Conservation (phyloP, 2,113 vertebrate genomes). For the Ivindomyrus marchei region DNA sequence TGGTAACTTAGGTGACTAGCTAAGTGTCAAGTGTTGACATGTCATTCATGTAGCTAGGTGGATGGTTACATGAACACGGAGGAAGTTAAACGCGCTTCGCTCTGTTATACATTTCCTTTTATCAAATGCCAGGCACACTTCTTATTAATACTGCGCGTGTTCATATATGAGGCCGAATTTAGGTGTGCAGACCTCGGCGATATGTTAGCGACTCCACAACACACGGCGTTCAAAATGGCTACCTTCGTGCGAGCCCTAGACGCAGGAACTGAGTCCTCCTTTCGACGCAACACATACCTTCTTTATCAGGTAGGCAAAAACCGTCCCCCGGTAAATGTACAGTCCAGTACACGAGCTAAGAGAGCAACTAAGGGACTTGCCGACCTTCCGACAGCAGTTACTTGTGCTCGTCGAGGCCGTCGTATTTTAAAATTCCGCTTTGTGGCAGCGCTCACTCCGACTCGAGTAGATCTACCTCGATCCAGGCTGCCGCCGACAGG, state of each 20-base stretch:
- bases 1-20: neutral
- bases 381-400: neutral
- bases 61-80: neutral
- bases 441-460: constrained; percentile 49
- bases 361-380: neutral
- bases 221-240: constrained; percentile 22
- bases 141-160: too few species aligned
- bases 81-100: neutral
- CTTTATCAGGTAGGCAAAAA: constrained; percentile 11
- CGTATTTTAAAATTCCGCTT: constrained; percentile 32
- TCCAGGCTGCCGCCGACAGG: constrained; percentile 1
- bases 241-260: neutral
- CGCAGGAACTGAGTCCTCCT: constrained; percentile 20
- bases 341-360: constrained; percentile 1
- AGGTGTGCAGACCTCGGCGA: neutral
- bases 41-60: constrained; percentile 4
- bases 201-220: neutral
- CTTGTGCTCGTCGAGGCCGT: neutral
- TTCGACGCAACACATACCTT: constrained; percentile 29
- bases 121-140: neutral
- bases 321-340: constrained; percentile 15
- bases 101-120: neutral
- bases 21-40: constrained; percentile 11
- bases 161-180: neutral
- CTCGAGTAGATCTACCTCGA: neutral